Base-by-base conservation (phyloP, 2,797 vertebrate species). In the Scomberomorus guttatus region DNA sequence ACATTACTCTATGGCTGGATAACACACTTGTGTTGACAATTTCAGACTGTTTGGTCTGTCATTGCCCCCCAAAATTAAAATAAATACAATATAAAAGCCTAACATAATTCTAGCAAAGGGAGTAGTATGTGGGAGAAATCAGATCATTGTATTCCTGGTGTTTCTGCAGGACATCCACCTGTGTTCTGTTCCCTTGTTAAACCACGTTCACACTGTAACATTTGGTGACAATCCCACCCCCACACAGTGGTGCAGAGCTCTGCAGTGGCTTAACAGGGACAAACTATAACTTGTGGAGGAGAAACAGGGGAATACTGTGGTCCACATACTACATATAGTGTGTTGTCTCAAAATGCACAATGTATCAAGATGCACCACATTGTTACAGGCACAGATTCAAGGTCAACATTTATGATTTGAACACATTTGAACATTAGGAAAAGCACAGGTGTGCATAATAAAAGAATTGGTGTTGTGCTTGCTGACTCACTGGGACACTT, bases 161-260 rank as follows among this genome's bases (percentile, higher is more conserved):
- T 51, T 32, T 55, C 29, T 44, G 20, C 9, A 27, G 62, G 10
- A 52, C 44, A 34, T 50, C 25, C 37, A 64, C 46, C 44, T 56
- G 17, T 42, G 32, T 0, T 42, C 27, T 27, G 25, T 13, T 56
- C 13, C 48, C 29, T 32, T 71, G 48, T 67, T 61, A 37, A 51
- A 69, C 13, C 44, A 3, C 15, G 10, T 71, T 78, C 39, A 24
- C 2, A 2, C n/a, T 18, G 37, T 66, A 78, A 58, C 15, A 25
- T 75, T 69, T 72, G 69, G 34, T 54, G 77, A 72, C 58, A 34
- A 39, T 79, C 81, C 81, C 66, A 54, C 77, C 84, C 72, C 65
- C 80, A 64, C 73, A 18, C 68, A n/a, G 61, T 86, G 74, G 52
- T 86, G 88, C 91, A 92, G 86, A 90, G 87, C 83, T 89, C 86